phyloP scores from a whole-genome alignment of 2,888 invertebrate genomes.

The Aricia artaxerxes region DNA sequence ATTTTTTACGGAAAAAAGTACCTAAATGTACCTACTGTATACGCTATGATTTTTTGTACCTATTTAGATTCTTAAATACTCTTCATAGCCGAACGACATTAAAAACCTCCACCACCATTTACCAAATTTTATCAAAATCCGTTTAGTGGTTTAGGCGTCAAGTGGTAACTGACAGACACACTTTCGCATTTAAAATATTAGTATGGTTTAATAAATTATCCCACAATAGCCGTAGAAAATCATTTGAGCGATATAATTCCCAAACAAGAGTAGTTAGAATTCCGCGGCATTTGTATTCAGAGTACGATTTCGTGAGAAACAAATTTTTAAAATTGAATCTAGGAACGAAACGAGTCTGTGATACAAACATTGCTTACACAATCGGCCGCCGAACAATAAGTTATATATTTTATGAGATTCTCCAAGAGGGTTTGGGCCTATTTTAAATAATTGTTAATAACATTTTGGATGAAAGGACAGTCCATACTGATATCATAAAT shows the following conservation, averaged over 20 bases:
- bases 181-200: too few relatives aligned
- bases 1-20: too few relatives aligned
- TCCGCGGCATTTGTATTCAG: constrained; percentile 64
- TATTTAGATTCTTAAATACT: too few relatives aligned
- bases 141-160: too few relatives aligned
- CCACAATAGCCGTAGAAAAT: not conserved
- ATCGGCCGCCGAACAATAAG: constrained; percentile 41
- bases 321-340: constrained; percentile 77
- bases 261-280: constrained; percentile 63
- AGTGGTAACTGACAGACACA: too few relatives aligned
- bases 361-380: constrained; percentile 50
- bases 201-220: not conserved
- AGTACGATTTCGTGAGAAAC: constrained; percentile 58
- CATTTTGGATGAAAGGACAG: not conserved
- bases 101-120: too few relatives aligned
- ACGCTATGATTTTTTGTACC: too few relatives aligned
- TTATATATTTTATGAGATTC: constrained; percentile 33
- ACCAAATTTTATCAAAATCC: too few relatives aligned
- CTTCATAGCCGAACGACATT: too few relatives aligned
- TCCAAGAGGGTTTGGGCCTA: not conserved
- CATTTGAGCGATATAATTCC: constrained; percentile 36
- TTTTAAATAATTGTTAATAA: constrained; percentile 11
- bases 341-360: constrained; percentile 54
- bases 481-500: too few relatives aligned
- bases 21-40: too few relatives aligned